Percentiles rank a stretch among this genome's conserved stretches.
phyloP scores from a whole-genome alignment of 2,797 vertebrate species.

The Myotis findleyi region DNA sequence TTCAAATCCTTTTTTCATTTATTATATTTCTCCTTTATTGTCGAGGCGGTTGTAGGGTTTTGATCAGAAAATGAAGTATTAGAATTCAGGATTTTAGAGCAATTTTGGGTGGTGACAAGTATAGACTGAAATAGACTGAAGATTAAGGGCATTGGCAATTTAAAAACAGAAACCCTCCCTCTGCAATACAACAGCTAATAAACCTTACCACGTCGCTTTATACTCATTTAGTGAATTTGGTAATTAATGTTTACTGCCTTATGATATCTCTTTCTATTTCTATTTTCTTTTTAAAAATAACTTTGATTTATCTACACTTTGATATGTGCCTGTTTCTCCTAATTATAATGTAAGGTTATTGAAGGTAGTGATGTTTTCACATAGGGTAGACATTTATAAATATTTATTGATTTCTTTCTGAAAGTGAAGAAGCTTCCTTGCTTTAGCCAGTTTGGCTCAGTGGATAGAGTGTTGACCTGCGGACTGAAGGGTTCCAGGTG shows the following conservation, averaged over 20 bases:
- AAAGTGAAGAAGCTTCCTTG: neutral
- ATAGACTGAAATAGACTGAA: neutral
- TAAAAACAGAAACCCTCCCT: neutral
- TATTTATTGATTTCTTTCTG: constrained; percentile 24
- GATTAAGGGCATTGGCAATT: constrained; percentile 23
- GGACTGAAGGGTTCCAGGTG: too few species aligned
- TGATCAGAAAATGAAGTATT: constrained; percentile 37
- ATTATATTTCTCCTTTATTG: neutral
- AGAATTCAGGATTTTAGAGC: constrained; percentile 11
- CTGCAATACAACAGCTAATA: neutral
- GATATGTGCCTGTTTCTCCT: neutral
- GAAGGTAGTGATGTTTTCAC: neutral
- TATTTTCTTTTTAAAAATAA: neutral
- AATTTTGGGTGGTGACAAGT: neutral
- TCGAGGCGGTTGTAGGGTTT: neutral
- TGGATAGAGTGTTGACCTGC: too few species aligned
- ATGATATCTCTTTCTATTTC: neutral
- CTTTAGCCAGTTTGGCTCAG: too few species aligned
- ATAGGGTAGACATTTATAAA: neutral
- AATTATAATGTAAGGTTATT: neutral
- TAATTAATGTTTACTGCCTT: constrained; percentile 2
- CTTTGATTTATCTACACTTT: neutral
- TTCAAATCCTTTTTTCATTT: neutral
- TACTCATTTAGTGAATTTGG: neutral
- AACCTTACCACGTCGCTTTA: neutral